phyloP scores from a whole-genome alignment of 2,797 vertebrate genomes.

The Botia almorhae region DNA sequence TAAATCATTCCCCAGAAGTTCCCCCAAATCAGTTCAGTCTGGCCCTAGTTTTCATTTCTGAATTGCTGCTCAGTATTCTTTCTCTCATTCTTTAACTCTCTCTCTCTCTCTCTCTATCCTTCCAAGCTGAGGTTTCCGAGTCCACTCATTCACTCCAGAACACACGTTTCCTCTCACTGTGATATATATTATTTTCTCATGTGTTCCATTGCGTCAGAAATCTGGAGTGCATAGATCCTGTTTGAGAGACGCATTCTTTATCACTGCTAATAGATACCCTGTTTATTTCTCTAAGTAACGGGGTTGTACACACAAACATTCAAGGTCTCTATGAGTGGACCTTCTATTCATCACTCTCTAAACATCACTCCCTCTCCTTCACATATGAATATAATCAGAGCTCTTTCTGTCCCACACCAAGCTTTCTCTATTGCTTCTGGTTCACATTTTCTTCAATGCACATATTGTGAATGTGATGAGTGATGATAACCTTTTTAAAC shows the following conservation, averaged over 20 bases:
- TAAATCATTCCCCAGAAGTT: no score
- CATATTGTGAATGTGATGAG: no score
- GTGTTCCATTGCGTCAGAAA: constrained; percentile 53
- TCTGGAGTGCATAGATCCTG: constrained; percentile 54
- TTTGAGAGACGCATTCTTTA: constrained; percentile 52
- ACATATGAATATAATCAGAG: no score
- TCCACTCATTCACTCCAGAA: neutral
- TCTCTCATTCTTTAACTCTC: neutral
- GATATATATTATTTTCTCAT: constrained; percentile 46
- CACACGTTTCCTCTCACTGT: constrained; percentile 12
- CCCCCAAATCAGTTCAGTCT: no score
- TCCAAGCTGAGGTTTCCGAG: constrained; percentile 8
- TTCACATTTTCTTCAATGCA: no score
- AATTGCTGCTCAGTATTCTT: no score
- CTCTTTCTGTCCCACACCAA: no score
- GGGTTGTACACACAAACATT: neutral
- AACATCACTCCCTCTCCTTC: no score
- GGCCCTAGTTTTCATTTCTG: no score
- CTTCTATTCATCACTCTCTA: neutral
- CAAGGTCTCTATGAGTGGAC: constrained; percentile 28
- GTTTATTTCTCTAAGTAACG: constrained; percentile 54
- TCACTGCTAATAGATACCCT: constrained; percentile 46
- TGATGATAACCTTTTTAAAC: neutral
- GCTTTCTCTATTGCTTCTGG: no score
- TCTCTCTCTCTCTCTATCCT: neutral